Evolutionary conservation across 2,797 vertebrate species (phyloP).

Genomic region (Lacerta viridis): DNA sequence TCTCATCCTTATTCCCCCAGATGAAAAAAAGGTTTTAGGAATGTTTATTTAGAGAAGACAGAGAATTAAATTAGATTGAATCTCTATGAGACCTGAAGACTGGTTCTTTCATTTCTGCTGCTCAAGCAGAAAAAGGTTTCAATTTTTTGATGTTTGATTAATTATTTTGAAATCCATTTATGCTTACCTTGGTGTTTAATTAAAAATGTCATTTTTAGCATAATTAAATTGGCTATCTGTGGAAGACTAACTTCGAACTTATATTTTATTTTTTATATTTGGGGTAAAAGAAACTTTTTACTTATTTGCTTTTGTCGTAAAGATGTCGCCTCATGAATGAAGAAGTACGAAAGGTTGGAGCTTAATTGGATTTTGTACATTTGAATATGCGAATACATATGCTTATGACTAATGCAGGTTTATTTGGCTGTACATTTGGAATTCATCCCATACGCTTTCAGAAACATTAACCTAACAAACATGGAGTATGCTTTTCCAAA

Average conservation of each 20-base stretch:
- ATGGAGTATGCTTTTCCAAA: slow-evolving; percentile 69
- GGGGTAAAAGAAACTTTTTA: slow-evolving; percentile 84
- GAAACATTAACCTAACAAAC: slow-evolving; percentile 77
- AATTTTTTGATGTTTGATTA: slow-evolving; percentile 94
- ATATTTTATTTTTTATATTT: slow-evolving; percentile 80
- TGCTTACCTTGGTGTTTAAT: slow-evolving; percentile 98
- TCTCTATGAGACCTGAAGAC: slow-evolving; percentile 91
- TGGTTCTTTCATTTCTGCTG: slow-evolving; percentile 91
- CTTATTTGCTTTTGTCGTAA: slow-evolving; percentile 82
- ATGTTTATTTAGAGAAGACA: slow-evolving; percentile 94
- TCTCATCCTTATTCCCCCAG: slow-evolving; percentile 94
- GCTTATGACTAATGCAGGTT: slow-evolving; percentile 77
- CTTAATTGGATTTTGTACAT: slow-evolving; percentile 79
- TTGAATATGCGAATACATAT: slow-evolving; percentile 79
- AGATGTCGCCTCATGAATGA: slow-evolving; percentile 81
- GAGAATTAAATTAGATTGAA: slow-evolving; percentile 96
- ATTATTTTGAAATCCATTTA: slow-evolving; percentile 98
- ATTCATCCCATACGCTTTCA: slow-evolving; percentile 76
- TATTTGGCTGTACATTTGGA: slow-evolving; percentile 75
- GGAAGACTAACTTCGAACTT: slow-evolving; percentile 88
- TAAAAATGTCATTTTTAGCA: slow-evolving; percentile 98
- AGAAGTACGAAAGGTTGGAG: slow-evolving; percentile 73
- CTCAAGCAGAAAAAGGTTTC: slow-evolving; percentile 89
- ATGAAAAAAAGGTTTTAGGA: slow-evolving; percentile 94
- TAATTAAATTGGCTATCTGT: slow-evolving; percentile 96